Base-by-base conservation (phyloP, 2,113 vertebrate genomes). In the Electrona antarctica region DNA sequence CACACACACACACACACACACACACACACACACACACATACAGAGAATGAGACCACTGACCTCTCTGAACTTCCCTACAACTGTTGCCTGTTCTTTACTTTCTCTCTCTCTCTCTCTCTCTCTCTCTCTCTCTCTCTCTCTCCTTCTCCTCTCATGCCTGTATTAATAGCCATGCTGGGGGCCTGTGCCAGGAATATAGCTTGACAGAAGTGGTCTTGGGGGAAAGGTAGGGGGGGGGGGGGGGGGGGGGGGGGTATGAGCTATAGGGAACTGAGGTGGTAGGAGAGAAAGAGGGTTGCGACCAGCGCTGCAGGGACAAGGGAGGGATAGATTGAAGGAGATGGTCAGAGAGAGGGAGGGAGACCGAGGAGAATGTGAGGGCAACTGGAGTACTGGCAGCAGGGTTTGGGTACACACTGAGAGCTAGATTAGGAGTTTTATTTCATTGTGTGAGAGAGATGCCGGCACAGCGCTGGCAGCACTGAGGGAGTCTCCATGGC, bases 131-230 rank as follows among this genome's bases (percentile, higher is more conserved):
- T n/a, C 61, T 59, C 10, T 56, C 47, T n/a, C 13, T 68, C 66
- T 52, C 21, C 56, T 47, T 67, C 60, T 73, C 62, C 33, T 15
- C 61, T 64, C 57, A 4, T 61, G 46, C 15, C 73, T 82, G 63
- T 82, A 79, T 82, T 82, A 82, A 79, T 79, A 74, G 59, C 64
- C 60, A 55, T 54, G 46, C 47, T 67, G 62, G 50, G 71, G 70
- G 71, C 57, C 47, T 59, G 50, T 72, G 71, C 60, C 78, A 77
- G 67, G 71, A 78, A 65, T 76, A 64, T 47, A 15, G 67, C 60
- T 63, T 69, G 70, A 54, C 62, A 70, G 64, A 60, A 64, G 15
- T 76, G 81, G 68, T 63, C 52, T 54, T 11, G 10, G 12, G 52
- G 9, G 51, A 12, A 13, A 9, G 8, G 51, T 8, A 12, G 10